Conservation (phyloP, 2,797 vertebrate species). For the Rhinella marina region DNA sequence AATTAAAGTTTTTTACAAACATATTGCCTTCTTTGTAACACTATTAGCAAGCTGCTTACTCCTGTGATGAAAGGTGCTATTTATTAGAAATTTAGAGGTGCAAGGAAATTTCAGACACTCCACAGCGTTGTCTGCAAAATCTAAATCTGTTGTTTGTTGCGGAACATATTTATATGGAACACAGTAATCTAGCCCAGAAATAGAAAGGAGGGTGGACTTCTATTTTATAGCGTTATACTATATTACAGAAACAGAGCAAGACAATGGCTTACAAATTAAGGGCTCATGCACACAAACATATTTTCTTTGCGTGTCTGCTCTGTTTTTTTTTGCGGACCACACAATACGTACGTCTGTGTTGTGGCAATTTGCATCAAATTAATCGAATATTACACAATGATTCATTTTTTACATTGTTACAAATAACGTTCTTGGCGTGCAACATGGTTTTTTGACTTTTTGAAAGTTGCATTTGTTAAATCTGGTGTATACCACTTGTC, state of each 20-base stretch:
- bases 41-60: constrained; percentile 70
- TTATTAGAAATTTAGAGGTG: constrained; percentile 67
- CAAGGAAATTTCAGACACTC: constrained; percentile 50
- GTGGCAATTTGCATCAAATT: too few relatives aligned
- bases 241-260: not conserved
- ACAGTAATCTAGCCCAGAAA: not conserved
- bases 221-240: not conserved
- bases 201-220: not conserved
- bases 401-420: too few relatives aligned
- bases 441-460: too few relatives aligned
- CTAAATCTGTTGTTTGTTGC: constrained; percentile 21
- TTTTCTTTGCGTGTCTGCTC: too few relatives aligned
- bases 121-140: not conserved
- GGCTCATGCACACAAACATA: too few relatives aligned
- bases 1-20: constrained; percentile 88
- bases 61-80: constrained; percentile 71
- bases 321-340: too few relatives aligned
- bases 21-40: constrained; percentile 77
- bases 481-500: too few relatives aligned
- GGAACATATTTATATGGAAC: constrained; percentile 2
- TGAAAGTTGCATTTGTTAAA: too few relatives aligned
- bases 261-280: not conserved
- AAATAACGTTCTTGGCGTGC: too few relatives aligned
- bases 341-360: too few relatives aligned
- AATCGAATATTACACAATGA: too few relatives aligned